phyloP scores from a whole-genome alignment of 1,140 invertebrate genomes.

The Potamilus streckersoni region DNA sequence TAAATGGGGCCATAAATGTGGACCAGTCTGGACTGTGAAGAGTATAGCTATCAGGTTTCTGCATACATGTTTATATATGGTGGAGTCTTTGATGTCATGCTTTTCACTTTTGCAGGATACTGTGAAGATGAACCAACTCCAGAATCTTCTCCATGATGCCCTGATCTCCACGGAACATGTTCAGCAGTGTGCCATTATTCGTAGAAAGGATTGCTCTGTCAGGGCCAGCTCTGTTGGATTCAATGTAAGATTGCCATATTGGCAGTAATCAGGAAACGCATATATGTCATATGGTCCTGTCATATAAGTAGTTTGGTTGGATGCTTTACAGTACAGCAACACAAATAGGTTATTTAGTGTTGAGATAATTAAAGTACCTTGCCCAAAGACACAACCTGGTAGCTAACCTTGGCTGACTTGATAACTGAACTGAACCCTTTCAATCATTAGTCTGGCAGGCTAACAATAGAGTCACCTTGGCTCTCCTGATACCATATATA shows the following conservation, averaged over 20 bases:
- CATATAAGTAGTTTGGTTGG: too few relatives aligned
- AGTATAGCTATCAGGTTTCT: neutral
- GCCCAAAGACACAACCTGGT: too few relatives aligned
- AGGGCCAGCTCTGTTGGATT: constrained; percentile 62
- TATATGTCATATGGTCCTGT: too few relatives aligned
- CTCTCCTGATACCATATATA: too few relatives aligned
- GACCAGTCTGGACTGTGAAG: neutral
- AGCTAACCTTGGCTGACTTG: too few relatives aligned
- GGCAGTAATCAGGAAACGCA: too few relatives aligned
- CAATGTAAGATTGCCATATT: constrained; percentile 45
- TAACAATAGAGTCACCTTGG: too few relatives aligned
- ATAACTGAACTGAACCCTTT: too few relatives aligned
- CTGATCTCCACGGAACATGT: constrained; percentile 65
- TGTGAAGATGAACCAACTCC: constrained; percentile 67
- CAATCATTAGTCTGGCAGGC: too few relatives aligned
- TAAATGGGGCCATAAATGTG: neutral
- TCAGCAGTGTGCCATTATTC: constrained; percentile 64
- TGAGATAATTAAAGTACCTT: too few relatives aligned
- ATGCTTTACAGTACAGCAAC: too few relatives aligned
- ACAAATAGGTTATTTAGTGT: too few relatives aligned
- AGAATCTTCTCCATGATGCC: constrained; percentile 66
- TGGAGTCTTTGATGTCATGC: neutral
- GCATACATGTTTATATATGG: neutral
- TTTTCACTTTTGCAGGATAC: constrained; percentile 53
- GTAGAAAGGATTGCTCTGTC: constrained; percentile 56